Evolutionary conservation across 2,888 invertebrate genomes (phyloP), one percentile per base, ranked within the genome.

Genomic region (Xestia rhomboidea): DNA sequence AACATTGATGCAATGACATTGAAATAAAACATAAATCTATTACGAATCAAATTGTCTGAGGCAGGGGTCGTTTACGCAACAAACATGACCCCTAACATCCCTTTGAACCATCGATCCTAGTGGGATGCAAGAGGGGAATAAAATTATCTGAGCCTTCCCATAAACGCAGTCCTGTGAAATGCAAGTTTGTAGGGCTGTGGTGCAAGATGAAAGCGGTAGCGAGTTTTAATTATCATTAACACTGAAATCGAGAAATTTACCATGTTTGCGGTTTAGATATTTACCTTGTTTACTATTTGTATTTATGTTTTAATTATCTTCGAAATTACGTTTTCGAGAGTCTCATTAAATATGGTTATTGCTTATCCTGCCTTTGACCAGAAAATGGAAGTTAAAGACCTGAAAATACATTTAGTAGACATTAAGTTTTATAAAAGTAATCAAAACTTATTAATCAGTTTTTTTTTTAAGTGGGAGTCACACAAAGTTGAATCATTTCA

Each of bases 1-100:
- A 89, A 89, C 88, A 87, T 83, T 90, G 87, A 87, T 89, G 86
- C 90, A 90, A 78, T 91, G 91, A 92, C 93, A 93, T 92, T 91
- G 90, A 92, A 92, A 92, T 91, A 64, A 91, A 92, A 92, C 88
- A 90, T 90, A 93, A 93, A 95, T 95, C 93, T 95, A 95, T 94
- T 93, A 91, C 88, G 90, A 92, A 95, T 95, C 93, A 94, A 95
- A 95, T 95, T 90, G 94, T 92, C 91, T 88, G 90, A 89, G 90
- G 91, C 91, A 89, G 89, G 90, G 90, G 93, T 92, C 94, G 94
- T 95, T 96, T 95, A 95, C 93, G 94, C 93, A 93, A 94, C 91
- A 93, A 90, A 93, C 92, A 90, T 88, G 90, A 92, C 92, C 91
- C 57, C 93, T 92, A 93, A 93, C 93, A 93, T 93, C 94, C 93